These are phyloP conservation scores for Pocota personata DNA, from an alignment of 2,888 invertebrate genomes.

Conservation along the genomic window DNA sequence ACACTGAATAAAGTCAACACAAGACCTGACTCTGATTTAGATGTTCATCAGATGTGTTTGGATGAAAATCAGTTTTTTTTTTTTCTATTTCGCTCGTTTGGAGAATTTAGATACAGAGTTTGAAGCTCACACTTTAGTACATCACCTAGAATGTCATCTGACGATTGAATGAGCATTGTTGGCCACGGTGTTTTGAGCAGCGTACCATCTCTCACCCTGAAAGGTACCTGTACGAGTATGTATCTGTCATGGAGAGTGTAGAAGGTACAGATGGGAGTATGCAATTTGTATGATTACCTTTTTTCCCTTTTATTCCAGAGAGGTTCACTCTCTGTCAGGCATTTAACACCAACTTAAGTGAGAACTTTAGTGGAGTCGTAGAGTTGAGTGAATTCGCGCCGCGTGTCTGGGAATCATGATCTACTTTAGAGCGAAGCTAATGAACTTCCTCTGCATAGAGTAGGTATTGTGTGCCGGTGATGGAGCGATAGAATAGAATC, in stretches of 20 bases:
- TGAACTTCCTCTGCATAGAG: slow-evolving; percentile 56
- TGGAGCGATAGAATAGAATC: slow-evolving; percentile 33
- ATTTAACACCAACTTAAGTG: slow-evolving; percentile 62
- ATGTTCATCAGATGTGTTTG: slow-evolving; percentile 63
- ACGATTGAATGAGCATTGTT: slow-evolving; percentile 58
- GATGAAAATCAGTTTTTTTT: slow-evolving; percentile 30
- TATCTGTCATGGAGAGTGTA: neutral
- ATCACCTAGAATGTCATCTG: slow-evolving; percentile 60
- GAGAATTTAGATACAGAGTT: slow-evolving; percentile 34
- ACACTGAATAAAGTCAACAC: slow-evolving; percentile 81
- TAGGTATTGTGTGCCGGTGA: slow-evolving; percentile 23
- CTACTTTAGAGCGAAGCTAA: slow-evolving; percentile 67
- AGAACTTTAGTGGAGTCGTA: slow-evolving; percentile 36
- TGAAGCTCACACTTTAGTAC: slow-evolving; percentile 56
- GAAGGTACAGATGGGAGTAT: neutral
- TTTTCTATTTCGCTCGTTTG: slow-evolving; percentile 27
- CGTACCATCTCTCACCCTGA: neutral
- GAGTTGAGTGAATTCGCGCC: slow-evolving; percentile 57
- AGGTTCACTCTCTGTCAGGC: slow-evolving; percentile 46
- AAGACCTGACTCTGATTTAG: slow-evolving; percentile 71
- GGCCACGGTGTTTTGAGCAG: slow-evolving; percentile 18
- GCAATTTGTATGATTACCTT: slow-evolving; percentile 24
- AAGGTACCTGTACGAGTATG: neutral
- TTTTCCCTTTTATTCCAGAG: slow-evolving; percentile 33
- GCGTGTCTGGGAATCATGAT: slow-evolving; percentile 66